Conservation (phyloP, 2,888 invertebrate genomes). For the Pheosia tremula region DNA sequence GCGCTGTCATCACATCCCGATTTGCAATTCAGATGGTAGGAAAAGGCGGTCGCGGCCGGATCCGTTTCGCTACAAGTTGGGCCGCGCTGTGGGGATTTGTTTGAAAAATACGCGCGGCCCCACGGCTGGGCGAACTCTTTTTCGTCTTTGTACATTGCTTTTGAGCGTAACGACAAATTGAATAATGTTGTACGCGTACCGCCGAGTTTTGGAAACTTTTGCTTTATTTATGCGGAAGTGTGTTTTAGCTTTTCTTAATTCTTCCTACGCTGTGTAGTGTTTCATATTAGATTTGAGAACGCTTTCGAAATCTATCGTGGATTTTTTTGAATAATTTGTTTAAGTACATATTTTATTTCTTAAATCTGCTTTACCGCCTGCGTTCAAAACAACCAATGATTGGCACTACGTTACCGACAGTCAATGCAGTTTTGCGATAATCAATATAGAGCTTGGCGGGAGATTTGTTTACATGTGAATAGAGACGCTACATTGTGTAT, state of each 20-base stretch:
- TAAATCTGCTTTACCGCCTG: too few species aligned
- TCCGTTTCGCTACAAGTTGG: slow-evolving; percentile 68
- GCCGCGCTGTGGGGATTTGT: slow-evolving; percentile 65
- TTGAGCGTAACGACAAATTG: slow-evolving; percentile 71
- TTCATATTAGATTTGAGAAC: background rate
- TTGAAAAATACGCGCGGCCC: slow-evolving; percentile 73
- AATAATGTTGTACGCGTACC: slow-evolving; percentile 64
- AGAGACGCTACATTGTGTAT: too few species aligned
- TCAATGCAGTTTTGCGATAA: too few species aligned
- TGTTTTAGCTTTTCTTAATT: slow-evolving; percentile 37
- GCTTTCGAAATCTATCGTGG: too few species aligned
- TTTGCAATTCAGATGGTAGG: slow-evolving; percentile 83
- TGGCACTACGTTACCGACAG: too few species aligned
- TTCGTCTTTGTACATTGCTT: slow-evolving; percentile 61
- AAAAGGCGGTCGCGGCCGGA: slow-evolving; percentile 72
- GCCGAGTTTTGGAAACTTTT: slow-evolving; percentile 44
- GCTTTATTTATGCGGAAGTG: slow-evolving; percentile 31
- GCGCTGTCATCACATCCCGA: slow-evolving; percentile 77
- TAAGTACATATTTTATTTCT: too few species aligned
- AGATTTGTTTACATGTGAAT: too few species aligned
- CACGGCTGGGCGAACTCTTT: slow-evolving; percentile 53
- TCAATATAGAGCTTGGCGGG: too few species aligned
- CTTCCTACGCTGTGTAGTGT: slow-evolving; percentile 19
- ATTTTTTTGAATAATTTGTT: too few species aligned
- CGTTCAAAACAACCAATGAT: too few species aligned